Percentiles rank a stretch among this genome's conserved stretches.
These are phyloP conservation scores for Digitonthophagus gazella DNA, from an alignment of 2,888 invertebrate species.

Conservation along the genomic window DNA sequence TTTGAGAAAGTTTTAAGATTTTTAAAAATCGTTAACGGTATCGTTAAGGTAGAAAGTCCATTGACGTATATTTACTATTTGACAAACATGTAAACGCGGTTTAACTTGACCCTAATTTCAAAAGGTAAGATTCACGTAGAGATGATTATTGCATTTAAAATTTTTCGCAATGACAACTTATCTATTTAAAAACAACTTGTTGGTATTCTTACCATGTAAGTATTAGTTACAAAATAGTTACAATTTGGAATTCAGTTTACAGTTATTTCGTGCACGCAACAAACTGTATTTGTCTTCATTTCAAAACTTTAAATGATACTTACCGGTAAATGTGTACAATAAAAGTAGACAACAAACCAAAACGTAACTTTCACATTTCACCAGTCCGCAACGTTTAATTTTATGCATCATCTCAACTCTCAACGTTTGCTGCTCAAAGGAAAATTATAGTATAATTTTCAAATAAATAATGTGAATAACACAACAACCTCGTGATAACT, in stretches of 20 bases:
- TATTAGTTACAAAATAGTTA: neutral
- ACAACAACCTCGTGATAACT: slow-evolving; percentile 1
- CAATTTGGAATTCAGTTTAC: too few species aligned
- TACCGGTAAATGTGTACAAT: slow-evolving; percentile 31
- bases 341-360: slow-evolving; percentile 31
- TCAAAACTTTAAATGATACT: slow-evolving; percentile 20
- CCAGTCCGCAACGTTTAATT: slow-evolving; percentile 17
- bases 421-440: slow-evolving; percentile 5
- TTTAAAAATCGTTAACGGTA: slow-evolving; percentile 10
- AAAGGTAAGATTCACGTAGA: neutral
- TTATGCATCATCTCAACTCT: slow-evolving; percentile 26
- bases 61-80: neutral
- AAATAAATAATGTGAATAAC: neutral
- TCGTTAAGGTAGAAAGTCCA: neutral
- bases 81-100: neutral
- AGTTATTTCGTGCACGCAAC: neutral
- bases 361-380: slow-evolving; percentile 33
- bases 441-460: slow-evolving; percentile 1
- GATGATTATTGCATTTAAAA: neutral
- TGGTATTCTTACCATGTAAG: neutral
- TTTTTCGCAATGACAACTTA: neutral
- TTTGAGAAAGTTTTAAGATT: neutral
- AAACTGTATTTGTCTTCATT: neutral
- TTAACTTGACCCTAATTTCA: neutral
- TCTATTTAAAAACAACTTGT: neutral